These are phyloP conservation scores for Arbacia lixula DNA, from an alignment of 53 echinoderm and acorn worm genomes.

Conservation along the genomic window DNA sequence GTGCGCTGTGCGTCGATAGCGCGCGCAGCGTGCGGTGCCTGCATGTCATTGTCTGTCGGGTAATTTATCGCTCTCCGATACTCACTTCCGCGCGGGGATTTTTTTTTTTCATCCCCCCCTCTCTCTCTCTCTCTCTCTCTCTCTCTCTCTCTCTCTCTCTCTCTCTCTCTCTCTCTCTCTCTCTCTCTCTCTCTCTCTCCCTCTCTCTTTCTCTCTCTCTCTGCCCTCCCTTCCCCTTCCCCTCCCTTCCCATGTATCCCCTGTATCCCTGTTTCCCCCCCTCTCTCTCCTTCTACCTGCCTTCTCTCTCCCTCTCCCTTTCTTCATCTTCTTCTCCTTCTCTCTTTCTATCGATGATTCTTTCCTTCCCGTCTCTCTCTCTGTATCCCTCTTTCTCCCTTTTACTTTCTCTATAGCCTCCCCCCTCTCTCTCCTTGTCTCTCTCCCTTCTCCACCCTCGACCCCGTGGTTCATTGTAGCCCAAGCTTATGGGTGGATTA, in stretches of 20 bases:
- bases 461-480: too few relatives aligned
- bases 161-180: not conserved
- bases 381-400: not conserved
- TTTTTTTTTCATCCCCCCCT: not conserved
- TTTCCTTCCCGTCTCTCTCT: not conserved
- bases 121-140: not conserved
- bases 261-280: too few relatives aligned
- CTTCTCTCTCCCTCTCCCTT: not conserved
- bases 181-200: not conserved
- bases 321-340: not conserved
- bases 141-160: not conserved
- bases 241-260: not conserved
- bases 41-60: conserved; percentile 5
- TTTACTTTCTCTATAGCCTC: not conserved
- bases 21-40: conserved; percentile 34
- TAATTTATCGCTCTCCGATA: too few relatives aligned
- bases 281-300: not conserved
- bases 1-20: too few relatives aligned
- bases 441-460: not conserved
- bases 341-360: not conserved
- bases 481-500: too few relatives aligned
- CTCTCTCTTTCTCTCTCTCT: not conserved
- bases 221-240: not conserved
- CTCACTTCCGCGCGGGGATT: too few relatives aligned
- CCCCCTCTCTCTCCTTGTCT: too few relatives aligned